These are phyloP conservation scores for Hiodon tergisus DNA, from an alignment of 2,113 vertebrate genomes.

Conservation along the genomic window DNA sequence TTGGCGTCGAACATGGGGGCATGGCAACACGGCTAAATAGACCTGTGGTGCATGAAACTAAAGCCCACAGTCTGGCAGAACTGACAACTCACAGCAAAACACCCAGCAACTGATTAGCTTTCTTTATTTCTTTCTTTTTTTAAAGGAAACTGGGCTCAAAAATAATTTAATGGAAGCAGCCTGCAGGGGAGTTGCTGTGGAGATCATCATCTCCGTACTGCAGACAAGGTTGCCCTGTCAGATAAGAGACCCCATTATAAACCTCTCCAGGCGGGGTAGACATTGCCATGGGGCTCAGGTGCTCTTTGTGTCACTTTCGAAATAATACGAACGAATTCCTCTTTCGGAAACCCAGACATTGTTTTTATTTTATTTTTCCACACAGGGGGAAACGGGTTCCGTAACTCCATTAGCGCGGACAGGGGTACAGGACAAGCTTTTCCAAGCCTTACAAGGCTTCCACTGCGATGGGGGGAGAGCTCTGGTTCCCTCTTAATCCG, in stretches of 20 bases:
- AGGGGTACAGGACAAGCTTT: slow-evolving; percentile 31
- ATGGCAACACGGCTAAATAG: slow-evolving; percentile 51
- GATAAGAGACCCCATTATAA: slow-evolving; percentile 32
- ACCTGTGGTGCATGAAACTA: slow-evolving; percentile 26
- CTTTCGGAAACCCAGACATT: slow-evolving; percentile 46
- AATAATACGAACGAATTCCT: slow-evolving; percentile 52
- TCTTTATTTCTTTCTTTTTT: background rate
- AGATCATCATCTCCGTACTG: slow-evolving; percentile 44
- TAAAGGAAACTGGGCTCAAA: slow-evolving; percentile 29
- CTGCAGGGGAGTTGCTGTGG: slow-evolving; percentile 44
- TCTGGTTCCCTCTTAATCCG: slow-evolving; percentile 50
- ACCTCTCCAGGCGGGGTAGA: slow-evolving; percentile 36
- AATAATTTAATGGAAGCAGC: slow-evolving; percentile 49
- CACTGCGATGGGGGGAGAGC: slow-evolving; percentile 29
- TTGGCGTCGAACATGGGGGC: slow-evolving; percentile 44
- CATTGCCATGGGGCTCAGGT: slow-evolving; percentile 24
- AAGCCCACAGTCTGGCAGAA: slow-evolving; percentile 37
- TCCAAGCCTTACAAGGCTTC: slow-evolving; percentile 58
- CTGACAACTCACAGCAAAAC: slow-evolving; percentile 21
- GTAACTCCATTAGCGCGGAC: background rate
- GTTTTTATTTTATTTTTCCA: background rate
- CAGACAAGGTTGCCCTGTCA: slow-evolving; percentile 40
- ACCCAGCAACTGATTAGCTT: background rate
- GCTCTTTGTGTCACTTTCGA: slow-evolving; percentile 41
- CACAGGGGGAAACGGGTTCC: background rate